A percentile compares a stretch with the other conserved stretches of the same genome.
Conservation (phyloP, 2,797 vertebrate species). For the Clamator glandarius region DNA sequence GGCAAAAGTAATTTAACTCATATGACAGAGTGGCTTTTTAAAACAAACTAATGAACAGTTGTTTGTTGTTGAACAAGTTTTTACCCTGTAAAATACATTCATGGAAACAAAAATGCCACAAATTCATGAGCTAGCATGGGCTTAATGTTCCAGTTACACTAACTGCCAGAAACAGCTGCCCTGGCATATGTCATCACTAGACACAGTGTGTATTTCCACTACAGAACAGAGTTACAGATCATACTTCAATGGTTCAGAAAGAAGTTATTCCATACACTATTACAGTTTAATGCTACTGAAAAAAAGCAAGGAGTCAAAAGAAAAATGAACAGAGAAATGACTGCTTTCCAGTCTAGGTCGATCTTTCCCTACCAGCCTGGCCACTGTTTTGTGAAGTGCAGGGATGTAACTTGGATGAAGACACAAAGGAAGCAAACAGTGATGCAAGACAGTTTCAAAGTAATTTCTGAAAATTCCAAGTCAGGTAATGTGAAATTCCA, state of each 20-base stretch:
- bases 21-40: not conserved
- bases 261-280: not conserved
- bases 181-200: not conserved
- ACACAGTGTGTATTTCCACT: not conserved
- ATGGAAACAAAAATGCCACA: not conserved
- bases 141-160: not conserved
- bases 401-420: not conserved
- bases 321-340: not conserved
- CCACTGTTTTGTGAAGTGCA: not conserved
- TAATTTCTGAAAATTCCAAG: not conserved
- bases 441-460: not conserved
- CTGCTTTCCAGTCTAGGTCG: not conserved
- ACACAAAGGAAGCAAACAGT: not conserved
- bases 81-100: not conserved
- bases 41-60: not conserved
- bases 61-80: not conserved
- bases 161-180: constrained; percentile 16
- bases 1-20: not conserved
- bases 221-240: not conserved
- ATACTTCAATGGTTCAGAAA: not conserved
- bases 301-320: not conserved
- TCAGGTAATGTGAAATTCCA: not conserved
- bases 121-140: not conserved
- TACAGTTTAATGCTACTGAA: not conserved
- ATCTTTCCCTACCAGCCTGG: not conserved